These are phyloP conservation scores for Ricordea florida DNA, from an alignment of 92 coral and sea anemone species.

Conservation along the genomic window DNA sequence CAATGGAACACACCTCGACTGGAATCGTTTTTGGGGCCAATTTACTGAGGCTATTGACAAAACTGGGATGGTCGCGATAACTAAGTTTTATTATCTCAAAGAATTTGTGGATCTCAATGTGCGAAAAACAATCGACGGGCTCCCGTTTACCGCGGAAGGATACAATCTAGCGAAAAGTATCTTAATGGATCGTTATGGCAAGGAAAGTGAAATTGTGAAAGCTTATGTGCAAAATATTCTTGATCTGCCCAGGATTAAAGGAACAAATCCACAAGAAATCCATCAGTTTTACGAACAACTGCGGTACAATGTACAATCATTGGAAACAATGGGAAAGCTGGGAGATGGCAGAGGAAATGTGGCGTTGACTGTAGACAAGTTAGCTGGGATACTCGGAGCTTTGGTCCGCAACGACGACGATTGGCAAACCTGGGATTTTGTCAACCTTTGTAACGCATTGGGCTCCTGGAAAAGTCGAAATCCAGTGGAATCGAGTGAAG, in stretches of 20 bases:
- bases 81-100: slow-evolving; percentile 46
- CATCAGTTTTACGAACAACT: slow-evolving; percentile 49
- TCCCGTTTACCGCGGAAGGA: slow-evolving; percentile 45
- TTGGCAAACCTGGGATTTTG: slow-evolving; percentile 56
- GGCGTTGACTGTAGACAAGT: slow-evolving; percentile 40
- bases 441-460: slow-evolving; percentile 31
- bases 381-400: slow-evolving; percentile 49
- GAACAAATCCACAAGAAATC: slow-evolving; percentile 31
- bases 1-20: slow-evolving; percentile 37
- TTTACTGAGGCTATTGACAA: slow-evolving; percentile 38
- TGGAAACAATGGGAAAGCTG: slow-evolving; percentile 51
- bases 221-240: slow-evolving; percentile 59
- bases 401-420: slow-evolving; percentile 48
- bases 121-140: slow-evolving; percentile 40
- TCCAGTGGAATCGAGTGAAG: slow-evolving; percentile 17
- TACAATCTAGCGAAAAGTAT: slow-evolving; percentile 22
- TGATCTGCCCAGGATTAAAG: slow-evolving; percentile 49
- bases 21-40: slow-evolving; percentile 42
- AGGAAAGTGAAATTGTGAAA: slow-evolving; percentile 45
- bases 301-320: slow-evolving; percentile 46
- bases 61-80: slow-evolving; percentile 29
- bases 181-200: slow-evolving; percentile 26
- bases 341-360: slow-evolving; percentile 44
- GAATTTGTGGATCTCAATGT: slow-evolving; percentile 31
- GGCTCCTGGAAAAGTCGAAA: slow-evolving; percentile 42